Evolutionary conservation across 64 coral and sea anemone genomes (phyloP), one percentile per base, ranked within the genome.

Genomic region (Porites lutea): DNA sequence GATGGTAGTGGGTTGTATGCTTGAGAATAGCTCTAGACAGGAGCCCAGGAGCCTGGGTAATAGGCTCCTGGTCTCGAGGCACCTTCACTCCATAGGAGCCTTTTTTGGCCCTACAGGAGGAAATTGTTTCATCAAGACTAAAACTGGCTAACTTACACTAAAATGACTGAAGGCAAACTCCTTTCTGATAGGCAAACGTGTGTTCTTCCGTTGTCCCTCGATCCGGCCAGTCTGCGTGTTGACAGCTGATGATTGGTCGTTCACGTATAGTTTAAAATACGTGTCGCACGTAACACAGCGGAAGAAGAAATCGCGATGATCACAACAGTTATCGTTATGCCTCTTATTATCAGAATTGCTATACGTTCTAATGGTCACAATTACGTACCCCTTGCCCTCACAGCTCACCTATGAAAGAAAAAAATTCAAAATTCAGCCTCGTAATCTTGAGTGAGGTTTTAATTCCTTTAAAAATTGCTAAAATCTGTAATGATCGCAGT

Each of bases 251-350:
- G 2, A 66, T 19, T 6, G 52, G 11, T 89, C 59, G 4, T 86
- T 77, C 81, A 93, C 52, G 47, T 90, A 96, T 14, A 88, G 64
- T 50, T 93, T 93, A 2, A 96, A 52, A 52, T 89, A 96, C 6
- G 88, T 69, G 3, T 96, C 52, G 66, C 95, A 96, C 37, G 48
- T 75, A 15, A 0, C 13, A 79, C 61, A 83, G 75, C 90, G 53
- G 59, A 81, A 78, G 12, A 0, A 48, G 4, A 8, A 37, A 37
- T 37, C 27, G 27, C 13, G 53, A 2, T 11, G 9, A 23, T 96
- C 90, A 86, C 95, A 96, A 16, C 95, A 96, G 20, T 72, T 45
- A 27, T 61, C 57, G 19, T 72, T 0, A 51, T 67, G 49, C 20
- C 48, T 77, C 46, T 73, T 79, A 48, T 86, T 70, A 10, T 52